Percentiles rank a stretch among this genome's conserved stretches.
Evolutionary conservation across 2,888 invertebrate species (phyloP).

Genomic region (Drosophila parthenogenetica): DNA sequence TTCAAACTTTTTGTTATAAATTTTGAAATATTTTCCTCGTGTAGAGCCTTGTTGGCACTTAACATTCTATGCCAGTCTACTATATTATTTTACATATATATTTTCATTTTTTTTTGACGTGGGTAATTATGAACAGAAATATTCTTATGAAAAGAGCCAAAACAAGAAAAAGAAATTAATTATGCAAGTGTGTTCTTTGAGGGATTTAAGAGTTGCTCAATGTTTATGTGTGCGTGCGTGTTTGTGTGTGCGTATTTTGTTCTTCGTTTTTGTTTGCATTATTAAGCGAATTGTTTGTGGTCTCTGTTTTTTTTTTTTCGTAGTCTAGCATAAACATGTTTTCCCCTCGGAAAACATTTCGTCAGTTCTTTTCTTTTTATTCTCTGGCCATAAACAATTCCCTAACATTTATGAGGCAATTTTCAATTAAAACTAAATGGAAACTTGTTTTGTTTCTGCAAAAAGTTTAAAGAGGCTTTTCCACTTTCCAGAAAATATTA

Average conservation of each 20-base stretch:
- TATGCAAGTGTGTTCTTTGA: constrained; percentile 50
- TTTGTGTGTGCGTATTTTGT: constrained; percentile 3
- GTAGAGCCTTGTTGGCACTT: constrained; percentile 70
- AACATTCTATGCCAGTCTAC: constrained; percentile 74
- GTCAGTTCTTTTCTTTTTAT: constrained; percentile 1
- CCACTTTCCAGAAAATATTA: constrained; percentile 37
- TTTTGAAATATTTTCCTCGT: constrained; percentile 64
- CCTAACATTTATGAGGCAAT: constrained; percentile 50
- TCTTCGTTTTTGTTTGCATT: constrained; percentile 35
- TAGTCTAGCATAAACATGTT: constrained; percentile 28
- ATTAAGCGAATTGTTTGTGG: constrained; percentile 21
- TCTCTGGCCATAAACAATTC: constrained; percentile 48
- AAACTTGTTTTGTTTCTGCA: constrained; percentile 29
- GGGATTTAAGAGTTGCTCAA: constrained; percentile 28
- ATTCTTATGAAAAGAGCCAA: constrained; percentile 6
- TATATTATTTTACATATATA: constrained; percentile 36
- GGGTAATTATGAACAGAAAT: constrained; percentile 58
- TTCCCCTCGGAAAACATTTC: not conserved
- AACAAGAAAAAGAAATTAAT: constrained; percentile 35
- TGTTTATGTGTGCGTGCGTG: not conserved
- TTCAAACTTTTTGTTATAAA: constrained; percentile 47
- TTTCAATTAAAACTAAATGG: constrained; percentile 42
- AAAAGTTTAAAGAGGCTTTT: constrained; percentile 27
- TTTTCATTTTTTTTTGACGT: constrained; percentile 49
- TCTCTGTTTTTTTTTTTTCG: not conserved